A percentile compares a stretch with the other conserved stretches of the same genome.
phyloP scores from a whole-genome alignment of 2,113 vertebrate genomes.

The Boulengeromyrus knoepffleri region DNA sequence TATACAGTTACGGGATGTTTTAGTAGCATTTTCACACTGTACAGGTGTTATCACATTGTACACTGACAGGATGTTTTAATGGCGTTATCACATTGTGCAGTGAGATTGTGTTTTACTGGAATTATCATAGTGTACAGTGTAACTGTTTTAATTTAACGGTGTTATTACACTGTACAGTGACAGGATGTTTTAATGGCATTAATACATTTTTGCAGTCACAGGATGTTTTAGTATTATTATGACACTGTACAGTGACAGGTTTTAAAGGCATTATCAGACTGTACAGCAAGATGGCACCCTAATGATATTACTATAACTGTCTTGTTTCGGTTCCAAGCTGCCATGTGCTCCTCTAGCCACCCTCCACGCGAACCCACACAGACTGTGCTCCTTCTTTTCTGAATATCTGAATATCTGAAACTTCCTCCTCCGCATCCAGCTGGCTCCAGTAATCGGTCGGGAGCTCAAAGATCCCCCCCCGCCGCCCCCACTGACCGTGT shows the following conservation, averaged over 20 bases:
- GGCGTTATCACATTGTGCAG: not conserved
- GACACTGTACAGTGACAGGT: not conserved
- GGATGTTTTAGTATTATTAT: not conserved
- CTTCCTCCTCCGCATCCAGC: constrained; percentile 27
- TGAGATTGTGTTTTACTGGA: not conserved
- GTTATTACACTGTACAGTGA: not conserved
- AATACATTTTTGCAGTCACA: not conserved
- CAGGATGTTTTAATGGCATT: not conserved
- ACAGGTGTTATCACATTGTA: not conserved
- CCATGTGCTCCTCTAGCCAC: not conserved
- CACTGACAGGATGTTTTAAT: not conserved
- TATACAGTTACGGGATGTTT: not conserved
- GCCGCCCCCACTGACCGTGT: constrained; percentile 19
- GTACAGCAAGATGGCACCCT: not conserved
- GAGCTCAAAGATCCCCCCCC: constrained; percentile 23
- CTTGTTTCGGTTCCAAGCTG: not conserved
- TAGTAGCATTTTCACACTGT: not conserved
- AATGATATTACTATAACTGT: not conserved
- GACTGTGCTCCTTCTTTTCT: constrained; percentile 19
- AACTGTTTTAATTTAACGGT: not conserved
- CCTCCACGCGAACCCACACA: not conserved
- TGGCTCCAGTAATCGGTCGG: constrained; percentile 19
- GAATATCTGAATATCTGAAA: constrained; percentile 13
- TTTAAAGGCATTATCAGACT: not conserved
- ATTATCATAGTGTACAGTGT: not conserved